Conservation (phyloP, 2,113 vertebrate species). For the Ginglymostoma cirratum region DNA sequence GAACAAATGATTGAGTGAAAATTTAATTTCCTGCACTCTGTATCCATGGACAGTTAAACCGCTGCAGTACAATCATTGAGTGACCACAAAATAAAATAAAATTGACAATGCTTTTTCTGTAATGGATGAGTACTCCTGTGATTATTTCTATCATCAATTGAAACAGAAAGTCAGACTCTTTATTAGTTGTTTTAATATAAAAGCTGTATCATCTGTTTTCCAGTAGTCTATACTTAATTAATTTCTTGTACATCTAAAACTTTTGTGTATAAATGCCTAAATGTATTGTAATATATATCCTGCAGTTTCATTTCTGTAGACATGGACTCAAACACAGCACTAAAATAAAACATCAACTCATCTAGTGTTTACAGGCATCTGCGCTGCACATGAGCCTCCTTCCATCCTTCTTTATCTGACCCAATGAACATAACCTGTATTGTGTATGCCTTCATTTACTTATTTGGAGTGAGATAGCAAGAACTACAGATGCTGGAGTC, state of each 20-base stretch:
- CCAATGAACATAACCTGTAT: neutral
- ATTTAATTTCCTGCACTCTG: constrained; percentile 27
- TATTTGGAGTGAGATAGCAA: neutral
- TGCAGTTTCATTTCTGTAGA: neutral
- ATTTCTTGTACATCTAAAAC: neutral
- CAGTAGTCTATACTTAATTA: neutral
- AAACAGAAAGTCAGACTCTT: neutral
- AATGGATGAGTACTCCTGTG: neutral
- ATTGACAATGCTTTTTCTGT: neutral
- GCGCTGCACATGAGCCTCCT: neutral
- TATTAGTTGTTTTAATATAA: constrained; percentile 10
- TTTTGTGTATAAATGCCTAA: neutral
- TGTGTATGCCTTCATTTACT: neutral
- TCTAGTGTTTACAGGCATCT: neutral
- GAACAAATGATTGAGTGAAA: neutral
- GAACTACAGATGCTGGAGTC: no score
- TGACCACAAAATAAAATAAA: neutral
- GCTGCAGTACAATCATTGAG: constrained; percentile 6
- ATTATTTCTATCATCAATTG: neutral
- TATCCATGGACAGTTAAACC: constrained; percentile 27
- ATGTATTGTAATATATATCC: no score
- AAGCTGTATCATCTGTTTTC: neutral
- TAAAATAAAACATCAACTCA: neutral
- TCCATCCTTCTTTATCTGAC: neutral
- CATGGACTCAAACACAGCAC: neutral